phyloP scores from a whole-genome alignment of 2,113 vertebrate species.

The Ranitomeya variabilis region DNA sequence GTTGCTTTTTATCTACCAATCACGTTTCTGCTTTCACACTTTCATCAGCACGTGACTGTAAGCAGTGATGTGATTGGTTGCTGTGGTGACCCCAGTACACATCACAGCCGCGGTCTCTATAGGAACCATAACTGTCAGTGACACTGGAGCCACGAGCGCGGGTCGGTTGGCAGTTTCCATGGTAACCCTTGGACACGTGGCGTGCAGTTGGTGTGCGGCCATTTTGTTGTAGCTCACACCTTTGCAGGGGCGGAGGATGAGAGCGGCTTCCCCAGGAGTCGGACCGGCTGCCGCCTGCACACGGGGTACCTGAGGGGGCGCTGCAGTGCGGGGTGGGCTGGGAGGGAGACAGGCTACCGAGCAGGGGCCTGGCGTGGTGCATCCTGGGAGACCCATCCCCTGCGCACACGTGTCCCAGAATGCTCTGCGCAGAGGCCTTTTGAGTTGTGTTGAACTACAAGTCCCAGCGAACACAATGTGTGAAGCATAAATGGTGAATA shows the following conservation, averaged over 20 bases:
- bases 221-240: slow-evolving; percentile 23
- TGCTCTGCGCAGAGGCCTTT: neutral
- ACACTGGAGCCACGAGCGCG: neutral
- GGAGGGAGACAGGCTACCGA: neutral
- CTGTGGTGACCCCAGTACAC: neutral
- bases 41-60: no score
- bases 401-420: neutral
- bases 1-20: no score
- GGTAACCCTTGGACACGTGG: neutral
- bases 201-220: neutral
- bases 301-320: neutral
- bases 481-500: neutral
- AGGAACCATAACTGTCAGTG: neutral
- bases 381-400: neutral
- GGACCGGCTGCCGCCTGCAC: neutral
- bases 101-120: neutral
- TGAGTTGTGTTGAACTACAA: neutral
- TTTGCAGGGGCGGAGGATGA: neutral
- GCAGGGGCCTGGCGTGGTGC: no score
- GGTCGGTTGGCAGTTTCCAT: slow-evolving; percentile 13
- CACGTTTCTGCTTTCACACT: no score
- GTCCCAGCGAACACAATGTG: neutral
- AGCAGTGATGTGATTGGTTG: no score
- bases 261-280: neutral
- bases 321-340: no score